Percentiles rank a stretch among this genome's conserved stretches.
These are phyloP conservation scores for Drosophila birchii DNA, from an alignment of 2,888 invertebrate genomes.

Conservation along the genomic window DNA sequence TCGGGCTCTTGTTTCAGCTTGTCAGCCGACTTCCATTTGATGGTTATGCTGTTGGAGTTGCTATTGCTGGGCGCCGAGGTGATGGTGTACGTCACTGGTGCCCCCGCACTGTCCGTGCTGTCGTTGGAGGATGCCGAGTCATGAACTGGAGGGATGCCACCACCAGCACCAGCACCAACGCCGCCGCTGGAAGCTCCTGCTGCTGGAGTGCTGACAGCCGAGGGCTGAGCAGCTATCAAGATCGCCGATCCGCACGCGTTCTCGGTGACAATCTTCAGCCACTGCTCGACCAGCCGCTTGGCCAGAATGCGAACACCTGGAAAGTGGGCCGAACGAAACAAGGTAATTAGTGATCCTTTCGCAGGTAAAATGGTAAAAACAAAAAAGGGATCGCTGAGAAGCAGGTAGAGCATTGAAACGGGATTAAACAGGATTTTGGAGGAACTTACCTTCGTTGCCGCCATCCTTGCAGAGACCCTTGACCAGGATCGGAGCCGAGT, in stretches of 20 bases:
- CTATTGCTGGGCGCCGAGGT: constrained; percentile 70
- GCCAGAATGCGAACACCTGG: constrained; percentile 92
- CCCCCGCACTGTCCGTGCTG: constrained; percentile 84
- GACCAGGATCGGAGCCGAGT: constrained; percentile 95
- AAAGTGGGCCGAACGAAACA: constrained; percentile 71
- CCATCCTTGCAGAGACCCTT: constrained; percentile 94
- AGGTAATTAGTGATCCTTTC: constrained; percentile 23
- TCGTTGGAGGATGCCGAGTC: constrained; percentile 69
- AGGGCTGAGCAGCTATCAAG: constrained; percentile 1
- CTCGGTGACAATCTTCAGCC: constrained; percentile 95
- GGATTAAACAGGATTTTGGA: neutral
- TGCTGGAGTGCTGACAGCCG: constrained; percentile 12
- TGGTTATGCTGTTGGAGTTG: constrained; percentile 75
- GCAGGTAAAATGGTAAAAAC: neutral
- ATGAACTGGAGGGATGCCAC: neutral
- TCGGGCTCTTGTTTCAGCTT: constrained; percentile 51
- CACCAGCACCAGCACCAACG: constrained; percentile 1
- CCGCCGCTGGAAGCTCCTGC: neutral
- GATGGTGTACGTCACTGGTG: constrained; percentile 64
- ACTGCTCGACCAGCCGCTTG: constrained; percentile 93
- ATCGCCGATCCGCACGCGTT: constrained; percentile 85
- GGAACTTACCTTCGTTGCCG: constrained; percentile 90
- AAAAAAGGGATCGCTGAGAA: neutral
- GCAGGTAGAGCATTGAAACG: constrained; percentile 1
- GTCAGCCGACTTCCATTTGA: constrained; percentile 86